These are phyloP conservation scores for Tetraodon nigroviridis DNA, from an alignment of 2,113 vertebrate genomes.

Conservation along the genomic window DNA sequence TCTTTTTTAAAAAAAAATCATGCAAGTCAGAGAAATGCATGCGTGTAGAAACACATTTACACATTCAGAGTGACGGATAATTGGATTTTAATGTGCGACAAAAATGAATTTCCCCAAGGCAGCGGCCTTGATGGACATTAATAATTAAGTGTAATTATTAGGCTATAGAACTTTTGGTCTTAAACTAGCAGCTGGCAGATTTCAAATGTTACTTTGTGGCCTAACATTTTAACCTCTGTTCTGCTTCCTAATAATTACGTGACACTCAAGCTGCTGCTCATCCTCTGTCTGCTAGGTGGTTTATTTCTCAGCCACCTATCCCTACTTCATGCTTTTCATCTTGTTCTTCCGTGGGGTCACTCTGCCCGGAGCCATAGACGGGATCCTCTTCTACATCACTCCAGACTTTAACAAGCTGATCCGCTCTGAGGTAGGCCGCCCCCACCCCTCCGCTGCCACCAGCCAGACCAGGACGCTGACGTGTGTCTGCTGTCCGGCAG, in stretches of 20 bases:
- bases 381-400: constrained; percentile 86
- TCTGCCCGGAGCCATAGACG: constrained; percentile 84
- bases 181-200: constrained; percentile 6
- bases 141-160: constrained; percentile 58
- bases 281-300: constrained; percentile 75
- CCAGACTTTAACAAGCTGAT: constrained; percentile 85
- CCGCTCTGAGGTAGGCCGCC: constrained; percentile 76
- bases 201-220: constrained; percentile 1
- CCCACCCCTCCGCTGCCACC: not conserved
- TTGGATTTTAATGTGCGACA: constrained; percentile 61
- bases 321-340: constrained; percentile 90
- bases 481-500: constrained; percentile 46
- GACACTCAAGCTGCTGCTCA: not conserved
- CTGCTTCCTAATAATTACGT: not conserved
- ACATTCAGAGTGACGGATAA: constrained; percentile 46
- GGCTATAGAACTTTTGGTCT: constrained; percentile 30
- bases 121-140: constrained; percentile 50
- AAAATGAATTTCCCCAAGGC: constrained; percentile 41
- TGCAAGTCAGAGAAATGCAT: constrained; percentile 21
- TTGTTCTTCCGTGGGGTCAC: constrained; percentile 87
- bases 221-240: not conserved
- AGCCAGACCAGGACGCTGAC: too few species aligned
- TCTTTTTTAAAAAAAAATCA: constrained; percentile 27
- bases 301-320: constrained; percentile 90
- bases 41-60: constrained; percentile 44